Percentiles rank a stretch among this genome's conserved stretches.
phyloP scores from a whole-genome alignment of 2,113 vertebrate species.

The Pangasianodon gigas region DNA sequence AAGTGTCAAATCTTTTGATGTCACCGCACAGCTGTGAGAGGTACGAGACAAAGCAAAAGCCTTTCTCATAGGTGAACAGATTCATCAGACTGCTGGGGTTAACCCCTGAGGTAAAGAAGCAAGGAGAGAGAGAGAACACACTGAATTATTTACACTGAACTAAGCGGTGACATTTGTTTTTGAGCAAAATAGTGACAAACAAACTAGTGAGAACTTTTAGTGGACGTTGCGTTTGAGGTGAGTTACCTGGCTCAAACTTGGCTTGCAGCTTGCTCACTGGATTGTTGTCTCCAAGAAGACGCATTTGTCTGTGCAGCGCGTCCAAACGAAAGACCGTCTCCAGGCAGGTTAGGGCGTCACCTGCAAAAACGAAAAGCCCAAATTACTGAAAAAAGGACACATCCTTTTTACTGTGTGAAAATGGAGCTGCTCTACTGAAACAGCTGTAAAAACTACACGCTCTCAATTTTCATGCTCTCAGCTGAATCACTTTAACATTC shows the following conservation, averaged over 20 bases:
- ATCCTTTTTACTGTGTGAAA: background rate
- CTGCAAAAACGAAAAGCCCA: constrained; percentile 62
- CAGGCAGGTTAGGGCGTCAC: constrained; percentile 92
- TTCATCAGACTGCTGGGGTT: constrained; percentile 98
- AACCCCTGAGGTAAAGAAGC: constrained; percentile 76
- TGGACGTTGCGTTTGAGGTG: background rate
- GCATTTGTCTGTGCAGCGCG: constrained; percentile 92
- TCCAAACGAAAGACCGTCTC: constrained; percentile 93
- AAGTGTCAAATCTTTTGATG: constrained; percentile 84
- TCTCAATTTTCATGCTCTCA: background rate
- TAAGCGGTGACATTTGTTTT: background rate
- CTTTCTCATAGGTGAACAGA: constrained; percentile 97
- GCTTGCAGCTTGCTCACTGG: constrained; percentile 93
- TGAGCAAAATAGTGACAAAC: background rate
- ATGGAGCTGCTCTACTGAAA: background rate
- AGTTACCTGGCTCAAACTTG: constrained; percentile 90
- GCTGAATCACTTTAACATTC: background rate
- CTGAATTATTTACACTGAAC: background rate
- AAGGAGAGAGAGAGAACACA: background rate
- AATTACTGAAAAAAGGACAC: background rate
- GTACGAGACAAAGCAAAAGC: constrained; percentile 96
- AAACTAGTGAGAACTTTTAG: background rate
- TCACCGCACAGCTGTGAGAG: constrained; percentile 90
- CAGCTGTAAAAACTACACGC: background rate
- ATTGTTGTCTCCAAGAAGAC: constrained; percentile 91